phyloP scores from a whole-genome alignment of 2,888 invertebrate genomes.

The Boloria selene region DNA sequence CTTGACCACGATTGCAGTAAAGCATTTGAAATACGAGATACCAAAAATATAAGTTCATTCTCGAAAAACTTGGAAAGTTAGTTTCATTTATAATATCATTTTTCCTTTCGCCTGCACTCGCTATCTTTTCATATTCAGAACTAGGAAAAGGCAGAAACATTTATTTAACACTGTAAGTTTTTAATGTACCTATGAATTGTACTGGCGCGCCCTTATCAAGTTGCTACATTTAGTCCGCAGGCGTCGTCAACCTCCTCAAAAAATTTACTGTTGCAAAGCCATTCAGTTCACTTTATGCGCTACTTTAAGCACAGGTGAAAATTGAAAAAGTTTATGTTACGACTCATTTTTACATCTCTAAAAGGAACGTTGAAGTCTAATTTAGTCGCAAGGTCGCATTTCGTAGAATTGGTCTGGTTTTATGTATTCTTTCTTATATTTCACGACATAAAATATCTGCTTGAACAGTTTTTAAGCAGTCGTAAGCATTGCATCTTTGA shows the following conservation, averaged over 20 bases:
- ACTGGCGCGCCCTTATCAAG: constrained; percentile 69
- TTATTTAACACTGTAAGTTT: neutral
- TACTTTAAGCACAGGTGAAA: constrained; percentile 77
- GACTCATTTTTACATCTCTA: constrained; percentile 68
- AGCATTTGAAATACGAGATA: no score
- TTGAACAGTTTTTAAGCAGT: no score
- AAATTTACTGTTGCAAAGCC: constrained; percentile 65
- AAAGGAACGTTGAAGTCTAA: constrained; percentile 65
- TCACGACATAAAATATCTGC: constrained; percentile 5
- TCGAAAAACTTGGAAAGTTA: no score
- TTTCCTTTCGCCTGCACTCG: no score
- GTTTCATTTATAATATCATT: no score
- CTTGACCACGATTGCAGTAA: no score
- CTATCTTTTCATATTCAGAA: no score
- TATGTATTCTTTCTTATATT: constrained; percentile 32
- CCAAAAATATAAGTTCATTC: no score
- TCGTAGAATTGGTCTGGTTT: constrained; percentile 35
- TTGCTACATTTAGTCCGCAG: constrained; percentile 66
- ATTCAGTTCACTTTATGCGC: constrained; percentile 64
- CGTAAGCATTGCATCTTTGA: no score
- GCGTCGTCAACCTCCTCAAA: constrained; percentile 73
- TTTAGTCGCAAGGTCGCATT: constrained; percentile 47
- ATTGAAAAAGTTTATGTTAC: constrained; percentile 81
- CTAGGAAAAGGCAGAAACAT: no score
- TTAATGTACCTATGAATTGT: constrained; percentile 44